Evolutionary conservation across 2,797 vertebrate genomes (phyloP), one percentile per base, ranked within the genome.

Genomic region (Numenius phaeopus): DNA sequence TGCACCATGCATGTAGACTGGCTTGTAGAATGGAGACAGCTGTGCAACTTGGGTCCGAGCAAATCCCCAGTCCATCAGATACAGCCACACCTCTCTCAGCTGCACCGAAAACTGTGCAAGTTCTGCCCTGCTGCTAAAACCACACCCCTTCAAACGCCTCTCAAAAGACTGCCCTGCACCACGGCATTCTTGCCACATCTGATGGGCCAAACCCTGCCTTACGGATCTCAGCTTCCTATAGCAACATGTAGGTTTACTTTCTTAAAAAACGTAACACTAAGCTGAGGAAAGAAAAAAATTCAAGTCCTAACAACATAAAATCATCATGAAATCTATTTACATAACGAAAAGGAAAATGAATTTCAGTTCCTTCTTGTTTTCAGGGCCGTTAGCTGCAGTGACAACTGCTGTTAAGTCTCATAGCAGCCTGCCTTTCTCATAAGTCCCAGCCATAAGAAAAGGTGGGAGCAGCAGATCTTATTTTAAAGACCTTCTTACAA

Each of bases 351-450:
- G 17, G 26, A 78, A 80, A 95, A 85, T 14, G 0, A 59, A 46
- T 80, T 94, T 76, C 47, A 39, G 27, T 58, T 89, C 22, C 14
- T 49, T 83, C 62, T 75, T 67, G 4, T 70, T 84, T 80, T 64
- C 44, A 57, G 47, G 55, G n/a, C 27, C 55, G 32, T n/a, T 75
- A 78, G 54, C 15, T 15, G 29, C 70, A 83, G 30, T 12, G 22
- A 79, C 44, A 58, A 34, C 16, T 10, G 1, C 30, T 11, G 6
- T 18, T 18, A 42, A 47, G 34, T 42, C 50, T 59, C 52, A 12
- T 24, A n/a, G 29, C 1, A 8, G 30, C 34, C 32, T 32, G 34
- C 1, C 0, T 24, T 87, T 77, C 59, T 65, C 10, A 0, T 10
- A 61, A 81, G 8, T 58, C 27, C 54, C 27, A 44, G 54, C 6